Percentiles rank a stretch among this genome's conserved stretches.
These are phyloP conservation scores for Euphonia xanthogaster DNA, from an alignment of 2,797 vertebrate genomes.

Conservation along the genomic window DNA sequence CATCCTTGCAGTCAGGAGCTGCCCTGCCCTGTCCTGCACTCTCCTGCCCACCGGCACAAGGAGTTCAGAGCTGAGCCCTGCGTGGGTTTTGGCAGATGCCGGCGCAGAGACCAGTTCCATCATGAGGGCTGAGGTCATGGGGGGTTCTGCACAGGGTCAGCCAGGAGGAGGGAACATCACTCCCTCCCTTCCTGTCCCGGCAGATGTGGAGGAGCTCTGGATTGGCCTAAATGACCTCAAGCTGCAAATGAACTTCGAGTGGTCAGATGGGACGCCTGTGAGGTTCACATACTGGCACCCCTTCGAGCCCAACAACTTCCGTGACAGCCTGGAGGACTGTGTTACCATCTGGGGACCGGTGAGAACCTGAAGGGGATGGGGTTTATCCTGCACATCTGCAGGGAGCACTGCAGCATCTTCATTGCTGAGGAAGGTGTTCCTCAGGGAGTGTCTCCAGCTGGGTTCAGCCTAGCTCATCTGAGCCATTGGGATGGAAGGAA, in stretches of 20 bases:
- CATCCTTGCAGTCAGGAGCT: neutral
- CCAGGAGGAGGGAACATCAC: neutral
- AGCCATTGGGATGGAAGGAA: neutral
- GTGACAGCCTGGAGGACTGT: constrained; percentile 91
- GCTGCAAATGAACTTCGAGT: constrained; percentile 97
- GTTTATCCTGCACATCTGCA: neutral
- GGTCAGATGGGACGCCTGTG: constrained; percentile 92
- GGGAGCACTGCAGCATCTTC: neutral
- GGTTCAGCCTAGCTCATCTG: neutral
- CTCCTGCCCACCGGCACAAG: neutral
- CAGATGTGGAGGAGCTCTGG: constrained; percentile 94
- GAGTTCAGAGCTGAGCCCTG: neutral
- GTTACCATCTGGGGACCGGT: constrained; percentile 96
- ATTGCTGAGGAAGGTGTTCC: accelerated
- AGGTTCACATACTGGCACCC: constrained; percentile 96
- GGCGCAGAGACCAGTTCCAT: neutral
- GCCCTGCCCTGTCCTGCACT: neutral
- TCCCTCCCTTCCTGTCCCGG: neutral
- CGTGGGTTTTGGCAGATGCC: neutral
- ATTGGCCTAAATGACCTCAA: constrained; percentile 92
- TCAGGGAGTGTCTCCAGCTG: neutral
- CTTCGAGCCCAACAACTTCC: constrained; percentile 97
- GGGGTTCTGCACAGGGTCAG: neutral
- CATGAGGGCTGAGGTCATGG: accelerated
- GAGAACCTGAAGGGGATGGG: constrained; percentile 57